Evolutionary conservation across 2,113 vertebrate species (phyloP).

Genomic region (Stercorarius parasiticus): DNA sequence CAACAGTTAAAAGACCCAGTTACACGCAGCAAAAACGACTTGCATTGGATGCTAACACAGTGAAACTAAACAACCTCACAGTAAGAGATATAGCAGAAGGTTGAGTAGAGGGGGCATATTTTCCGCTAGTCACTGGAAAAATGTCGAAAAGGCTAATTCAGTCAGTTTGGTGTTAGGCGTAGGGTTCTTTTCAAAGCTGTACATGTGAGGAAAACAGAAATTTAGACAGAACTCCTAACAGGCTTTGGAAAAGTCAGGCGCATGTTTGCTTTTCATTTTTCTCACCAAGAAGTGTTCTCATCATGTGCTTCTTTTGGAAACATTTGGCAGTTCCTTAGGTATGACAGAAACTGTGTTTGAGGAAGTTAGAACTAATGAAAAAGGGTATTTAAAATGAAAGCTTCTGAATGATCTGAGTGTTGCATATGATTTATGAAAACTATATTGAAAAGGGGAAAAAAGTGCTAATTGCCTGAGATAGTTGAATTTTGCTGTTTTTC

Average conservation of each 20-base stretch:
- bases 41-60: slow-evolving; percentile 18
- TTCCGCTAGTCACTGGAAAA: background rate
- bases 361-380: background rate
- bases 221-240: background rate
- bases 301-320: slow-evolving; percentile 2
- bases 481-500: background rate
- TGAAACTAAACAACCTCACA: slow-evolving; percentile 34
- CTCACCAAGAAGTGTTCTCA: background rate
- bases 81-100: slow-evolving; percentile 27
- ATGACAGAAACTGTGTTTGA: background rate
- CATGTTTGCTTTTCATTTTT: slow-evolving; percentile 6
- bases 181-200: background rate
- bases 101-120: background rate
- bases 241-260: background rate
- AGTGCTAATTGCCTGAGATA: background rate
- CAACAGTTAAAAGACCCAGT: slow-evolving; percentile 50
- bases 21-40: slow-evolving; percentile 21
- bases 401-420: background rate
- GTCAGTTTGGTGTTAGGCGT: background rate
- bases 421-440: background rate
- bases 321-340: background rate
- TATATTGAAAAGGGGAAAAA: background rate
- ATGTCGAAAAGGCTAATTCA: background rate
- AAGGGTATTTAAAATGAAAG: background rate
- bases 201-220: background rate